phyloP scores from a whole-genome alignment of 2,888 invertebrate genomes.

The Sphaerophoria rueppellii region DNA sequence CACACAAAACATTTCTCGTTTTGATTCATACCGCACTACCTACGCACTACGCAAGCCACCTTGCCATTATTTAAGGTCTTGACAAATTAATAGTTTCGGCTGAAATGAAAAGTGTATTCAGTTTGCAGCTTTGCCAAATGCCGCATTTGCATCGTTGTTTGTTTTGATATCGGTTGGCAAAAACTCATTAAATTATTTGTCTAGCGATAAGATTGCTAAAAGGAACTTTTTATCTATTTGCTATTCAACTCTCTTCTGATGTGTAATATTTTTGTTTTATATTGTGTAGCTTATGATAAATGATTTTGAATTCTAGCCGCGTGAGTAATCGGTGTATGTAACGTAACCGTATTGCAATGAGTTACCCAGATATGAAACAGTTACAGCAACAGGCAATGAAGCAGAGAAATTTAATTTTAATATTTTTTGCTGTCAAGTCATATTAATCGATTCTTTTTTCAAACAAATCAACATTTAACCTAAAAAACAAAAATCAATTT shows the following conservation, averaged over 20 bases:
- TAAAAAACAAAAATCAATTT: too few relatives aligned
- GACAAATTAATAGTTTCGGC: slow-evolving; percentile 42
- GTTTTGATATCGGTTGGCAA: slow-evolving; percentile 50
- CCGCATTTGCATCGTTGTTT: slow-evolving; percentile 44
- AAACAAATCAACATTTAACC: too few relatives aligned
- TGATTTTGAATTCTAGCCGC: slow-evolving; percentile 27
- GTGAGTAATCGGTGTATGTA: slow-evolving; percentile 50
- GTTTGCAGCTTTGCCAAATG: slow-evolving; percentile 22
- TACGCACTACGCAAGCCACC: slow-evolving; percentile 35
- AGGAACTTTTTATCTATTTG: slow-evolving; percentile 40
- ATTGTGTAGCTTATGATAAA: slow-evolving; percentile 44
- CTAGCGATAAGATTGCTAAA: slow-evolving; percentile 49
- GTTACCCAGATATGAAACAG: not conserved
- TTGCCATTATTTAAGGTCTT: slow-evolving; percentile 23
- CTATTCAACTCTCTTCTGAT: not conserved
- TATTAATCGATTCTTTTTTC: too few relatives aligned
- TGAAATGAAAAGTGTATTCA: slow-evolving; percentile 52
- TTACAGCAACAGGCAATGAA: not conserved
- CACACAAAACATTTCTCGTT: not conserved
- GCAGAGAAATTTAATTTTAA: too few relatives aligned
- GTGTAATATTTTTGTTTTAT: slow-evolving; percentile 8
- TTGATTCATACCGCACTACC: slow-evolving; percentile 15
- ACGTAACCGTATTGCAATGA: slow-evolving; percentile 44
- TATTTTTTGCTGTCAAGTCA: too few relatives aligned
- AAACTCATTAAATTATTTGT: slow-evolving; percentile 66